Evolutionary conservation across 2,888 invertebrate genomes (phyloP), one percentile per base, ranked within the genome.

Genomic region (Polydrusus tereticollis): DNA sequence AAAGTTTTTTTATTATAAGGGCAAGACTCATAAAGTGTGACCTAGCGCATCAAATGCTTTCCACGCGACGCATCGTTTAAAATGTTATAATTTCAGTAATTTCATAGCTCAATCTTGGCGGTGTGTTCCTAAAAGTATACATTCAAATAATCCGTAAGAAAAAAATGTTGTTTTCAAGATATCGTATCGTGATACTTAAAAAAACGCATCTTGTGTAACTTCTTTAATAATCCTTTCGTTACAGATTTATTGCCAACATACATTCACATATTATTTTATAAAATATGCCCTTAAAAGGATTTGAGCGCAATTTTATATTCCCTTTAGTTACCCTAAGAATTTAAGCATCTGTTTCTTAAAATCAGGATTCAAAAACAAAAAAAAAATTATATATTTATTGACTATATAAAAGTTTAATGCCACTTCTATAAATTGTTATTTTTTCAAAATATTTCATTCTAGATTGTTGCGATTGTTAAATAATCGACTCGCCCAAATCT

Each of bases 401-500:
- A 43, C 14, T 47, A 63, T 38, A 21, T 26, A 58, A 45, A 66
- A 29, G 14, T 33, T 43, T 12, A 58, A 65, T 59, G 21, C 65
- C 60, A 59, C 41, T 60, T 71, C 43, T 70, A 65, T 65, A 52
- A 57, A 65, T 52, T 68, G 68, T 59, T 72, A 59, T 59, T 65
- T 60, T 57, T 67, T 41, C n/a, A n/a, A 23, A 38, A 60, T 68
- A 50, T 55, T 58, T 73, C 55, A 21, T 59, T 73, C 45, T 64
- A 59, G 20, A 36, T 33, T 43, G 33, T 63, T 43, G 16, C 60
- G 60, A 45, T 65, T 73, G 69, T 73, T 59, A 36, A 69, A 65
- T 55, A 69, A 65, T 73, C 69, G 65, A 59, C 60, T 66, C 71
- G 60, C 71, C 71, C 71, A 71, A 71, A 65, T 70, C 66, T 36